Evolutionary conservation across 2,888 invertebrate species (phyloP).

Genomic region (Agrilus mali): DNA sequence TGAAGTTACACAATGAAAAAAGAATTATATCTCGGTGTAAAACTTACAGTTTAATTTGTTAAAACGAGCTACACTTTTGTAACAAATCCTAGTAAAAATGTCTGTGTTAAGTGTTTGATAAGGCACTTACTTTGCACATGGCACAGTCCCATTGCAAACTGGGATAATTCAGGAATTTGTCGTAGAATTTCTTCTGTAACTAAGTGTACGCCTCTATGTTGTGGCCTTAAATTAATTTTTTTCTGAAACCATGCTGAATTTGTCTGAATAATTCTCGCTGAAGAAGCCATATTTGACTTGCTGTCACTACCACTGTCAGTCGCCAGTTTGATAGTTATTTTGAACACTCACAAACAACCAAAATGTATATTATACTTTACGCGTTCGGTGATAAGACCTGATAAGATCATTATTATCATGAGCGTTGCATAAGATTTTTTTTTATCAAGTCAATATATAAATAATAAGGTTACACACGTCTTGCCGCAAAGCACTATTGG

Average conservation of each 20-base stretch:
- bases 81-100: too few species aligned
- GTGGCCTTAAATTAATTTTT: constrained; percentile 90
- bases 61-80: too few species aligned
- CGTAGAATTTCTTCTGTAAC: constrained; percentile 93
- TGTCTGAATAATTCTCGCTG: constrained; percentile 78
- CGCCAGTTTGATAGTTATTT: constrained; percentile 31
- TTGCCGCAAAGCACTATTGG: constrained; percentile 29
- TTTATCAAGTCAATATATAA: constrained; percentile 21
- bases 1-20: too few species aligned
- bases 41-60: too few species aligned
- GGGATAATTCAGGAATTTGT: constrained; percentile 87
- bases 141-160: constrained; percentile 90
- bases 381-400: constrained; percentile 35
- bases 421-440: constrained; percentile 44
- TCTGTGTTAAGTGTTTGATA: too few species aligned
- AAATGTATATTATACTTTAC: constrained; percentile 24
- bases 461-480: constrained; percentile 29
- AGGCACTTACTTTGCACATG: constrained; percentile 87
- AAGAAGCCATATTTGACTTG: constrained; percentile 68
- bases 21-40: too few species aligned
- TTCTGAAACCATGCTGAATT: constrained; percentile 98
- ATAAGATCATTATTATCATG: constrained; percentile 57
- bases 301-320: constrained; percentile 33
- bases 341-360: constrained; percentile 25
- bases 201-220: constrained; percentile 92